These are phyloP conservation scores for Cephalopholis sonnerati DNA, from an alignment of 2,113 vertebrate genomes.

Conservation along the genomic window DNA sequence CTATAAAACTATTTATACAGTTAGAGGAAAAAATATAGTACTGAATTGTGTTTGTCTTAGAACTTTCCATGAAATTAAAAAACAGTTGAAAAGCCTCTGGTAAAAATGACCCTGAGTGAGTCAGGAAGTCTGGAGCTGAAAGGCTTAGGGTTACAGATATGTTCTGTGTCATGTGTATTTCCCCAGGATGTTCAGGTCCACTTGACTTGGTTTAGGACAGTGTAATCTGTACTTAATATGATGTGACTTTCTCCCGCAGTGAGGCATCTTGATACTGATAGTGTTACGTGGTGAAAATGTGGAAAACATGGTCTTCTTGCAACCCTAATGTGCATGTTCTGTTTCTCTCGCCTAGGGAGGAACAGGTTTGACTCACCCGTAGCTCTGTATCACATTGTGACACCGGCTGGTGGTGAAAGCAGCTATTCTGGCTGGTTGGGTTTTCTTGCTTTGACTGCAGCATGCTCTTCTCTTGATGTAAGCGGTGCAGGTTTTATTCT, in stretches of 20 bases:
- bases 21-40: neutral
- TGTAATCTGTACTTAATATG: neutral
- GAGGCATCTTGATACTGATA: neutral
- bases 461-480: neutral
- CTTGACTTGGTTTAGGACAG: neutral
- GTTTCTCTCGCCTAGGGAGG: neutral
- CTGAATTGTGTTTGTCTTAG: neutral
- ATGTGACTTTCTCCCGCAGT: neutral
- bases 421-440: neutral
- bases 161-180: neutral
- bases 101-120: neutral
- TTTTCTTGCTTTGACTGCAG: neutral
- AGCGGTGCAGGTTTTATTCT: neutral
- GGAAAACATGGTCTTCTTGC: neutral
- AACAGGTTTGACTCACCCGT: neutral
- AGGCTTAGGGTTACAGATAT: neutral
- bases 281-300: neutral
- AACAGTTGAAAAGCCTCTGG: neutral
- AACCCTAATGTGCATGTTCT: neutral
- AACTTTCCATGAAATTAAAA: neutral
- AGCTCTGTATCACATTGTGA: neutral
- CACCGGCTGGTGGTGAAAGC: neutral
- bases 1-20: constrained; percentile 13
- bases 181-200: neutral
- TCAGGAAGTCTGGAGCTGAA: neutral